Conservation (phyloP, 2,797 vertebrate genomes). For the Sus cebifrons region DNA sequence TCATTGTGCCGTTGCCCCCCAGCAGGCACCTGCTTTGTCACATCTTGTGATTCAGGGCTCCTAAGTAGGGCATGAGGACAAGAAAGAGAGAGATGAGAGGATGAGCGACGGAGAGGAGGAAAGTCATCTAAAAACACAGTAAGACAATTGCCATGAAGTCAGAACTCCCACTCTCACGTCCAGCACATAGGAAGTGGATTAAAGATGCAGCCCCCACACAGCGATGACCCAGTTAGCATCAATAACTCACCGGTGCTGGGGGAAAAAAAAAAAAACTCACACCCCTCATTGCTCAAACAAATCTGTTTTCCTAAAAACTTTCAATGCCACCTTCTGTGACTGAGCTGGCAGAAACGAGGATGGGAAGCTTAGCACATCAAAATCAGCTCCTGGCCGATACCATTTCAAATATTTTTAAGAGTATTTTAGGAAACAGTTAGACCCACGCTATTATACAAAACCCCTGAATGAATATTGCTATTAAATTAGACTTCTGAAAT, state of each 20-base stretch:
- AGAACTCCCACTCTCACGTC: conserved; percentile 57
- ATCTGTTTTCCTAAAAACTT: conserved; percentile 68
- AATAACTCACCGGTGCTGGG: conserved; percentile 64
- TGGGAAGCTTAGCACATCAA: background rate
- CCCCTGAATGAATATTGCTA: background rate
- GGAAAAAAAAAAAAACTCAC: background rate
- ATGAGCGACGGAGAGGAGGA: background rate
- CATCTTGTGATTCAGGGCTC: background rate
- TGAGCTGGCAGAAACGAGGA: background rate
- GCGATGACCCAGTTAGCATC: background rate
- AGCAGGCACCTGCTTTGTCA: background rate
- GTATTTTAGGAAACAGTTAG: conserved; percentile 26
- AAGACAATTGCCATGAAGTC: conserved; percentile 68
- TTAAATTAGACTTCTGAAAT: background rate
- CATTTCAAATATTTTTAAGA: conserved; percentile 47
- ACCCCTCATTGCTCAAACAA: conserved; percentile 72
- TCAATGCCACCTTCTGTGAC: background rate
- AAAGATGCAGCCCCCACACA: conserved; percentile 48
- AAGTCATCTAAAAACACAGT: conserved; percentile 52
- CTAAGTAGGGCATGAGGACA: background rate
- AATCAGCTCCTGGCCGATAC: background rate
- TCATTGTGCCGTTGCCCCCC: background rate
- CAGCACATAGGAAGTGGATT: background rate
- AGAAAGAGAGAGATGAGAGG: background rate
- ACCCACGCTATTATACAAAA: background rate